Evolutionary conservation across 2,797 vertebrate genomes (phyloP).

Genomic region (Mormyrops boulengeri): DNA sequence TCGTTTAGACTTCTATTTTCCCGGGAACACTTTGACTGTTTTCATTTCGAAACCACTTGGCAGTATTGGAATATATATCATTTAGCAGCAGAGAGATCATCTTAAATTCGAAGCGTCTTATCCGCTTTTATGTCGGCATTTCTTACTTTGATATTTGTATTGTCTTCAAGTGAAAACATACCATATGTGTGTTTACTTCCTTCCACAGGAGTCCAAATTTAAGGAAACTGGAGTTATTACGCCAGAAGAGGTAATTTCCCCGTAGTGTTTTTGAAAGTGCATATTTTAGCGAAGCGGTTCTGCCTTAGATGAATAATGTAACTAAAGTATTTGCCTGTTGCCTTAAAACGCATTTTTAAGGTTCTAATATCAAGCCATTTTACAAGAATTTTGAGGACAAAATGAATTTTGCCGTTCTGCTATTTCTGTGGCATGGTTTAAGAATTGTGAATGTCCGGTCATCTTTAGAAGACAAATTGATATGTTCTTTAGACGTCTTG

Average conservation of each 20-base stretch:
- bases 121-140: not conserved
- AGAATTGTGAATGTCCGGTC: not conserved
- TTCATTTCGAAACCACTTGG: not conserved
- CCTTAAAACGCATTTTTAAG: not conserved
- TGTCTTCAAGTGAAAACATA: not conserved
- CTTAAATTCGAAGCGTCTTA: not conserved
- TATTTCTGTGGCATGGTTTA: not conserved
- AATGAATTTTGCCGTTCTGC: not conserved
- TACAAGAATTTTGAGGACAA: not conserved
- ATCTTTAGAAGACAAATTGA: not conserved
- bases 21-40: not conserved
- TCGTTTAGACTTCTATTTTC: not conserved
- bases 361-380: not conserved
- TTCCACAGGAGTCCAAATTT: conserved; percentile 88
- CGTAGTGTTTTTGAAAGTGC: not conserved
- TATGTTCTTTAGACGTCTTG: not conserved
- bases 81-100: not conserved
- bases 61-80: not conserved
- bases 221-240: conserved; percentile 98
- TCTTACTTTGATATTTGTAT: not conserved
- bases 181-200: conserved; percentile 8
- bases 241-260: conserved; percentile 80
- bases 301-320: not conserved
- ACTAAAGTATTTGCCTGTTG: not conserved
- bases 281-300: not conserved